Conservation (phyloP, 2,797 vertebrate species). For the Hippopotamyrus pictus region DNA sequence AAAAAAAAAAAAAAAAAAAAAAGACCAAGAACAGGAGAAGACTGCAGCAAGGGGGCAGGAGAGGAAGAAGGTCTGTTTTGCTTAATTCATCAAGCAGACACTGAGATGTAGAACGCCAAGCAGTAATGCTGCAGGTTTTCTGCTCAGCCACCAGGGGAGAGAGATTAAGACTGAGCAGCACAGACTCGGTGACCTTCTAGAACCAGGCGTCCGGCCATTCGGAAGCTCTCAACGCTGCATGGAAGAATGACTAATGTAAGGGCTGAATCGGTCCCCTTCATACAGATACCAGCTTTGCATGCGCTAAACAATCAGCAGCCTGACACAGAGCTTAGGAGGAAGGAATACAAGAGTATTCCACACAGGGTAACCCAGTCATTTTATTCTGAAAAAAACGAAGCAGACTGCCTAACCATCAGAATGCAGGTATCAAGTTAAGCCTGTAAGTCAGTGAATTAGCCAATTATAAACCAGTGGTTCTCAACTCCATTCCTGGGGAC, state of each 20-base stretch:
- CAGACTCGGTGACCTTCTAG: neutral
- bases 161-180: neutral
- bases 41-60: neutral
- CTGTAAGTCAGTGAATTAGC: neutral
- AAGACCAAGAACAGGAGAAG: neutral
- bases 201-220: neutral
- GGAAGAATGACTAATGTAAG: neutral
- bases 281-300: neutral
- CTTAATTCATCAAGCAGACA: neutral
- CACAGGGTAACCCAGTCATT: neutral
- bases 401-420: neutral
- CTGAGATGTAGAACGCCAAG: neutral
- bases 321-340: neutral
- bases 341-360: neutral
- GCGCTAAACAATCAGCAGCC: neutral
- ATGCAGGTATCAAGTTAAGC: neutral
- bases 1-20: neutral
- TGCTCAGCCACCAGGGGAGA: neutral
- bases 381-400: neutral
- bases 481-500: no score
- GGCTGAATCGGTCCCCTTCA: neutral
- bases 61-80: neutral
- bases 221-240: neutral
- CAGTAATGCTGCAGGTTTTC: neutral
- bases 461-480: no score